Evolutionary conservation across 2,113 vertebrate species (phyloP).

Genomic region (Petrocephalus zakoni): DNA sequence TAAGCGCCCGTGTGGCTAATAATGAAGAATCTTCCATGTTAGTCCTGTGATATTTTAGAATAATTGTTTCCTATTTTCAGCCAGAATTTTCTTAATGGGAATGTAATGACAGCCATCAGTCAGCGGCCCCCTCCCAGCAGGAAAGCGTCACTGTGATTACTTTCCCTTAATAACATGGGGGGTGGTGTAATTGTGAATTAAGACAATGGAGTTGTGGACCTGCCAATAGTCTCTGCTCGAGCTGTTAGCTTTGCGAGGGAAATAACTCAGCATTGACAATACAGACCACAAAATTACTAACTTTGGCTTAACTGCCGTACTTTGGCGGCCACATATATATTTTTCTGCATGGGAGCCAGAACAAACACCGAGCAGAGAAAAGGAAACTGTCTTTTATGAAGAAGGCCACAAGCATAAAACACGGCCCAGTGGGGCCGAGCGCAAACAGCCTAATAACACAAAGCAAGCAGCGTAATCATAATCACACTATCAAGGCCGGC

Average conservation of each 20-base stretch:
- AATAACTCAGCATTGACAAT: neutral
- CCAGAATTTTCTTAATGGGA: constrained; percentile 15
- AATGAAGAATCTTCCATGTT: constrained; percentile 14
- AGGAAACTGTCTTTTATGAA: neutral
- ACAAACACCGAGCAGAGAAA: neutral
- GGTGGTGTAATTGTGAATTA: neutral
- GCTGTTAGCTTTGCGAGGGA: neutral
- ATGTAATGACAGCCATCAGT: constrained; percentile 28
- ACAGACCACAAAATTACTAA: neutral
- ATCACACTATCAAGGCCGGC: neutral
- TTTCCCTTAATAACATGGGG: neutral
- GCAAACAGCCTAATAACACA: neutral
- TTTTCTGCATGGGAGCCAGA: neutral
- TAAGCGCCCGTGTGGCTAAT: neutral
- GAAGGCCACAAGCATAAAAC: neutral
- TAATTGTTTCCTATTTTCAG: neutral
- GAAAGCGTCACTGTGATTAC: neutral
- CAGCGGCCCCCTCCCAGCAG: neutral
- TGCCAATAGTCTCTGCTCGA: neutral
- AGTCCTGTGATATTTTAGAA: constrained; percentile 5
- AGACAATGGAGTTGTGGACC: neutral
- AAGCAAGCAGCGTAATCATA: neutral
- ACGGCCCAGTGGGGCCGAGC: neutral
- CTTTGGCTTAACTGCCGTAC: neutral
- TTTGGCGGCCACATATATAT: neutral